Percentiles rank a stretch among this genome's conserved stretches.
Conservation (phyloP, 2,888 invertebrate species). For the Cremastinae sp. region DNA sequence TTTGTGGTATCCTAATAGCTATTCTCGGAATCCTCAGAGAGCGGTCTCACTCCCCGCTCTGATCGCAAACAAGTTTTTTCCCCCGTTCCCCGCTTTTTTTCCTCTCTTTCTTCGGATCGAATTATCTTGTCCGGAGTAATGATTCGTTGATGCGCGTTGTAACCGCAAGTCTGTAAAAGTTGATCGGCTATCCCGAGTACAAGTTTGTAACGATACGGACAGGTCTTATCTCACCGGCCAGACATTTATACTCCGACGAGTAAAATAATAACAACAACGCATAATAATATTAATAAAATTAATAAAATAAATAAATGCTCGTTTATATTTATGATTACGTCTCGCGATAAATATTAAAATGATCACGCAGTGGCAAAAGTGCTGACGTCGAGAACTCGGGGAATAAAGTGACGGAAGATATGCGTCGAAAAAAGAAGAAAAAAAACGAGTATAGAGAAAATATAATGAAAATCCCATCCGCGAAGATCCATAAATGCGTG, state of each 20-base stretch:
- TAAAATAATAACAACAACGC: too few species aligned
- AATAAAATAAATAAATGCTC: too few species aligned
- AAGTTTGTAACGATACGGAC: slow-evolving; percentile 44
- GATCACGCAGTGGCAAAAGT: slow-evolving; percentile 25
- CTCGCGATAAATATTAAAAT: too few species aligned
- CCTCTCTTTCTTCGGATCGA: not conserved
- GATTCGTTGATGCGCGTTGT: not conserved
- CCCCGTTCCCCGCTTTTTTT: not conserved
- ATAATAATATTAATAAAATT: too few species aligned
- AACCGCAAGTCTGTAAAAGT: slow-evolving; percentile 12
- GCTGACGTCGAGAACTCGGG: not conserved
- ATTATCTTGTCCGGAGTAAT: not conserved
- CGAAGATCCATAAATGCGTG: slow-evolving; percentile 30
- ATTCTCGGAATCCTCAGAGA: not conserved
- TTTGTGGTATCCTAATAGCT: not conserved
- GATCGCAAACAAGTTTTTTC: not conserved
- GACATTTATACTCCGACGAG: slow-evolving; percentile 47
- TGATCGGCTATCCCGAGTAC: slow-evolving; percentile 24
- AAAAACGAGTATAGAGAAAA: slow-evolving; percentile 25
- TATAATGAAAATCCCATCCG: slow-evolving; percentile 51
- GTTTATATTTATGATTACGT: too few species aligned
- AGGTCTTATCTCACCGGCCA: slow-evolving; percentile 60
- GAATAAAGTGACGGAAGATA: not conserved
- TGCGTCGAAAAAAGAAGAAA: not conserved
- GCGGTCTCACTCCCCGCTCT: not conserved